Conservation (phyloP, 2,113 vertebrate species). For the Lamprotornis superbus region DNA sequence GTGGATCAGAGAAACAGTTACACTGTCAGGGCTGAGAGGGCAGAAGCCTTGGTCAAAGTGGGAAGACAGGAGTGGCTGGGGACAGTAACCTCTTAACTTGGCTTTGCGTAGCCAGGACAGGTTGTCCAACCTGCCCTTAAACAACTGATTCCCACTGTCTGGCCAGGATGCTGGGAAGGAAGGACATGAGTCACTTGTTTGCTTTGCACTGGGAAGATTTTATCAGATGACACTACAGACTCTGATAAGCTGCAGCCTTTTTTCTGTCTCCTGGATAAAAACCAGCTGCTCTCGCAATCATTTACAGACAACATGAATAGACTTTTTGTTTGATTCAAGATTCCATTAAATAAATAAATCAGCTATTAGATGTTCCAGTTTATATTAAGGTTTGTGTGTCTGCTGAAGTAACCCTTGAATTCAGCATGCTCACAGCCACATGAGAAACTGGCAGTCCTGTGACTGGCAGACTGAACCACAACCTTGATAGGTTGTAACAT, state of each 20-base stretch:
- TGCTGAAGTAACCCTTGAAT: conserved; percentile 26
- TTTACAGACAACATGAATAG: conserved; percentile 68
- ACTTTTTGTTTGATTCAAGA: conserved; percentile 58
- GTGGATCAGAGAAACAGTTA: not conserved
- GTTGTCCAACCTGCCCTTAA: conserved; percentile 40
- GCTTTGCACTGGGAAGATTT: conserved; percentile 47
- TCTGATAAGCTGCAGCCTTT: conserved; percentile 50
- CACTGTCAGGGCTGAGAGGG: not conserved
- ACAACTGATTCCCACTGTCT: conserved; percentile 26
- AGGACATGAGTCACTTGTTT: conserved; percentile 61
- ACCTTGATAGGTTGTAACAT: not conserved
- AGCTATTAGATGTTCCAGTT: conserved; percentile 57
- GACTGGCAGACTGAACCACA: not conserved
- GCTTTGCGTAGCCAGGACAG: not conserved
- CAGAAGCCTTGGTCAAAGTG: not conserved
- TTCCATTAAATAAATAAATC: conserved; percentile 64
- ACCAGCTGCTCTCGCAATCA: conserved; percentile 57
- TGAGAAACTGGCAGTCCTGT: not conserved
- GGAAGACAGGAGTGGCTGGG: not conserved
- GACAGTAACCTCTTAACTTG: not conserved
- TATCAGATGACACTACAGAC: conserved; percentile 66
- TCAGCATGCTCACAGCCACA: not conserved
- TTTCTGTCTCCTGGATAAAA: conserved; percentile 59
- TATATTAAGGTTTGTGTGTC: conserved; percentile 23
- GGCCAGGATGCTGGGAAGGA: conserved; percentile 19